These are phyloP conservation scores for Mylabris sibirica DNA, from an alignment of 2,888 invertebrate species.

Conservation along the genomic window DNA sequence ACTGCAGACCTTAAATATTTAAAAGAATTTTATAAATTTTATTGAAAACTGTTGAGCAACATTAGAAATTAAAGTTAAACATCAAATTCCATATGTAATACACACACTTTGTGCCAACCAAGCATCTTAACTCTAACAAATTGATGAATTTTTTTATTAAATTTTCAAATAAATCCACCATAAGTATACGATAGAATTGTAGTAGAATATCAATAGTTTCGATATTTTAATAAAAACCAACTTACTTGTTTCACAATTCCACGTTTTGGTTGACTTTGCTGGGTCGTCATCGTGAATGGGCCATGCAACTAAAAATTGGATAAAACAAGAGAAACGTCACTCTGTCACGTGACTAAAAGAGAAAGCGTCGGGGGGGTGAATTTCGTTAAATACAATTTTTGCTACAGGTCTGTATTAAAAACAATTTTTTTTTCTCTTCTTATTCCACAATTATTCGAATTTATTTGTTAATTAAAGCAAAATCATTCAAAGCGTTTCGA, in stretches of 20 bases:
- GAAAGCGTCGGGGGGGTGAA: conserved; percentile 42
- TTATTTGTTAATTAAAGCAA: not conserved
- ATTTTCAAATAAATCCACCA: not conserved
- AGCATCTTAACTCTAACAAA: conserved; percentile 40
- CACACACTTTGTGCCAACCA: conserved; percentile 53
- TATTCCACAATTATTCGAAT: not conserved
- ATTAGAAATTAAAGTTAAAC: conserved; percentile 20
- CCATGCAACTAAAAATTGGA: conserved; percentile 42
- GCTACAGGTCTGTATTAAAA: not conserved
- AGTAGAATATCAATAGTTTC: not conserved
- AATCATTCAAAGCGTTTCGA: not conserved
- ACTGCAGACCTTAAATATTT: conserved; percentile 11
- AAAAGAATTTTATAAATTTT: not conserved
- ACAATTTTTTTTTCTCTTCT: not conserved
- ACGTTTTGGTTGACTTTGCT: conserved; percentile 62
- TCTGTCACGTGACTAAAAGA: conserved; percentile 49
- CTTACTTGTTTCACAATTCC: conserved; percentile 71
- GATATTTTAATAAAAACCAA: conserved; percentile 35
- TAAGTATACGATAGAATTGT: not conserved
- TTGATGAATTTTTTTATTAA: not conserved
- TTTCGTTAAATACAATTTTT: not conserved
- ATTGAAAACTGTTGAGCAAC: conserved; percentile 5
- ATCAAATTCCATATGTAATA: conserved; percentile 35
- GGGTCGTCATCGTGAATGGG: conserved; percentile 66
- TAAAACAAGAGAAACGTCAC: conserved; percentile 31